phyloP scores from a whole-genome alignment of 2,797 vertebrate genomes.

The Rachycentron canadum region DNA sequence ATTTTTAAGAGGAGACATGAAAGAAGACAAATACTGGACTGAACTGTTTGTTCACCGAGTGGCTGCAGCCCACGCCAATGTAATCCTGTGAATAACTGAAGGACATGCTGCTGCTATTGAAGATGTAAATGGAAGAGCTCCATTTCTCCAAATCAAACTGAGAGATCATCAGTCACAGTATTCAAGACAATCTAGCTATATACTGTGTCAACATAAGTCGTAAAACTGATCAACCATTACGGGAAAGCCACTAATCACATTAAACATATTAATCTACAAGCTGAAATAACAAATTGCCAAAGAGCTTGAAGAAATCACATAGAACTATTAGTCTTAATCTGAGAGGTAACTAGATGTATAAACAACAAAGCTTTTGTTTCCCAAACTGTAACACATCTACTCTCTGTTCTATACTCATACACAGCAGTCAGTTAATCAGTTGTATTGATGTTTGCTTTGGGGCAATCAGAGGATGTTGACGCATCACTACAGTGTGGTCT shows the following conservation, averaged over 20 bases:
- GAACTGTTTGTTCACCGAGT: background rate
- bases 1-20: background rate
- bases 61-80: background rate
- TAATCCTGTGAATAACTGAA: slow-evolving; percentile 16
- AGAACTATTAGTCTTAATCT: background rate
- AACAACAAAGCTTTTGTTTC: slow-evolving; percentile 22
- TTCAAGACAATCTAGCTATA: background rate
- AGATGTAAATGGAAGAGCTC: background rate
- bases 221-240: background rate
- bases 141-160: background rate
- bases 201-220: background rate
- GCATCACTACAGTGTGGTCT: slow-evolving; percentile 64
- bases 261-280: background rate
- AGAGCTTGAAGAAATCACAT: background rate
- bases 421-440: slow-evolving; percentile 68
- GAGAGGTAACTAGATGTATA: slow-evolving; percentile 9
- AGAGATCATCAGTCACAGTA: background rate
- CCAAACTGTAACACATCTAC: slow-evolving; percentile 36
- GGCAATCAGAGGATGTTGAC: slow-evolving; percentile 69
- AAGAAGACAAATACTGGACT: background rate
- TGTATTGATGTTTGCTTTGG: slow-evolving; percentile 68
- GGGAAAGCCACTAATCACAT: background rate
- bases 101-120: slow-evolving; percentile 7
- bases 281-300: background rate
- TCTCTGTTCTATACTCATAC: slow-evolving; percentile 12